These are phyloP conservation scores for Ferdinandea cuprea DNA, from an alignment of 2,888 invertebrate species.

Conservation along the genomic window DNA sequence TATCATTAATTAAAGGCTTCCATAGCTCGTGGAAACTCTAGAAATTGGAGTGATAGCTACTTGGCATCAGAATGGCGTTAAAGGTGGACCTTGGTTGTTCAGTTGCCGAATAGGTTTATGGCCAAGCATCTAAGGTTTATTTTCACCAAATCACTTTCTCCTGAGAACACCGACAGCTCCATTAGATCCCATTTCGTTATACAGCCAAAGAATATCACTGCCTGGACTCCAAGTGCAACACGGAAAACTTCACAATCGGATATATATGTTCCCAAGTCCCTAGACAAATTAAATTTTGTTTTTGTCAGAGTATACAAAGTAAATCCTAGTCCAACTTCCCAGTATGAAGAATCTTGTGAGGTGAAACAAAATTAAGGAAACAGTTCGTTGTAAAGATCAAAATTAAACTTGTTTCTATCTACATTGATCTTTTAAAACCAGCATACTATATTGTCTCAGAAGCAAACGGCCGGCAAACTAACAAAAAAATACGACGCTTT, in stretches of 20 bases:
- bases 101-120: slow-evolving; percentile 49
- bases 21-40: no score
- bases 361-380: slow-evolving; percentile 19
- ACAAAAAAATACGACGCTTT: no score
- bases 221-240: neutral
- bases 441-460: no score
- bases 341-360: slow-evolving; percentile 41
- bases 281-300: slow-evolving; percentile 8
- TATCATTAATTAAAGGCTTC: slow-evolving; percentile 20
- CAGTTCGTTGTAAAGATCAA: slow-evolving; percentile 19
- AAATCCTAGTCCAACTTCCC: slow-evolving; percentile 18
- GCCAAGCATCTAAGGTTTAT: slow-evolving; percentile 34
- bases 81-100: slow-evolving; percentile 28
- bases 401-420: slow-evolving; percentile 18
- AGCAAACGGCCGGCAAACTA: no score
- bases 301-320: slow-evolving; percentile 41
- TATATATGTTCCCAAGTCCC: slow-evolving; percentile 20
- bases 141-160: neutral
- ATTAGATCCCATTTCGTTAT: slow-evolving; percentile 1
- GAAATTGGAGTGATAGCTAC: slow-evolving; percentile 24
- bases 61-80: slow-evolving; percentile 40
- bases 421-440: slow-evolving; percentile 9
- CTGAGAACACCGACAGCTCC: neutral
- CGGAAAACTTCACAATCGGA: neutral
- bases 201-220: neutral